A percentile compares a stretch with the other conserved stretches of the same genome.
phyloP scores from a whole-genome alignment of 2,888 invertebrate species.

The Stegophylla sp. region DNA sequence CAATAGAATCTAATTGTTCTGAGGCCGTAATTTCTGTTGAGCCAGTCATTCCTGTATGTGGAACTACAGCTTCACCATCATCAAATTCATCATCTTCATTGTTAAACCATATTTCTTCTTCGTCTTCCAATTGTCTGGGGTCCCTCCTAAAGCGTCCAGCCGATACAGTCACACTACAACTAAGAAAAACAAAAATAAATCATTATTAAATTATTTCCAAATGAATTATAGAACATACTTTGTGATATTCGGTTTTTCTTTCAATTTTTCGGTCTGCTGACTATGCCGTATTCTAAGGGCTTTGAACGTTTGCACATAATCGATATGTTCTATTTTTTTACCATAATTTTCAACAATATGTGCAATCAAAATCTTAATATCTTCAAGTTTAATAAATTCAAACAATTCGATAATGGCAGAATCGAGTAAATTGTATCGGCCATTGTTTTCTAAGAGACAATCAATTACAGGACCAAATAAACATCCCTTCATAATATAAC shows the following conservation, averaged over 20 bases:
- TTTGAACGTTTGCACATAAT: constrained; percentile 98
- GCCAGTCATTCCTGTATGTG: constrained; percentile 63
- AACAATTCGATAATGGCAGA: constrained; percentile 99
- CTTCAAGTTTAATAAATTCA: constrained; percentile 96
- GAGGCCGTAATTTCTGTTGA: constrained; percentile 50
- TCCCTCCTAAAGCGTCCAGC: constrained; percentile 85
- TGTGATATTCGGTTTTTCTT: constrained; percentile 72
- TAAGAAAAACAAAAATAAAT: constrained; percentile 60
- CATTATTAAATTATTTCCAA: neutral
- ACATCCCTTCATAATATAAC: constrained; percentile 93
- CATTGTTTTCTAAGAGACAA: constrained; percentile 94
- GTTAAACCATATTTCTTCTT: constrained; percentile 99
- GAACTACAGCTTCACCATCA: constrained; percentile 70
- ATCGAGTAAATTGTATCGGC: constrained; percentile 97
- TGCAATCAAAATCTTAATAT: constrained; percentile 86
- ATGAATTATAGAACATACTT: constrained; percentile 67
- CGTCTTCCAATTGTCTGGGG: constrained; percentile 92
- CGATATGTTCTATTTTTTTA: constrained; percentile 90
- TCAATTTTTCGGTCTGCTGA: constrained; percentile 88
- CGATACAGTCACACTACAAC: constrained; percentile 74
- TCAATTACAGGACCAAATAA: constrained; percentile 95
- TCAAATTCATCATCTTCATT: constrained; percentile 94
- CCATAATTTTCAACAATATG: constrained; percentile 97
- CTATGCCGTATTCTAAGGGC: constrained; percentile 87
- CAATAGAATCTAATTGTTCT: constrained; percentile 70